Base-by-base conservation (phyloP, 2,888 invertebrate genomes). In the Tridacna crocea region DNA sequence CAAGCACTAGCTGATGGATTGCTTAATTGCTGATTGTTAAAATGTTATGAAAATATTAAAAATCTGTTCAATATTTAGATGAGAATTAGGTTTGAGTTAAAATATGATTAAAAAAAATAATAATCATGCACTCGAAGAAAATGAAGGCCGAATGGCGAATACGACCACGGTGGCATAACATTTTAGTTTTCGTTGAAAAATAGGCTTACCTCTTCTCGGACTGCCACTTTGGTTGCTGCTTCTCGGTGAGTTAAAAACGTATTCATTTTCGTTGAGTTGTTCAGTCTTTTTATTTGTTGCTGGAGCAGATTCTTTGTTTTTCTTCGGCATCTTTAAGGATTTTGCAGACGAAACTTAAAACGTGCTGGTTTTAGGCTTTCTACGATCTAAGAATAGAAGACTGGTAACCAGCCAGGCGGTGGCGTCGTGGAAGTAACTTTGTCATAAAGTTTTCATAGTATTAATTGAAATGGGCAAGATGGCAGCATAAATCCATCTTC, bases 191-290 rank as follows among this genome's bases (percentile, higher is more conserved):
- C 2, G 36, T 36, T 36, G 36, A 55, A 55, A 27, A 4, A 55
- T 55, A 3, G 47, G n/a, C n/a, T 55, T 19, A 82, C 80, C 82
- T 72, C 82, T 55, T 36, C 76, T 24, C 17, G 85, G 85, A 80
- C 85, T 85, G 26, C 77, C 79, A 46, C 82, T 82, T 26, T 75
- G 85, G n/a, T 75, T 74, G 26, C 82, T 85, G 19, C 80, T 75
- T 61, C 80, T 73, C 0, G 80, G 82, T 22, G 85, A 85, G 36
- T 74, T 70, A 12, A 77, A 82, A 1, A 77, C 79, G 46, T 84
- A 77, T 17, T 81, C 84, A 22, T 61, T n/a, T 8, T 75, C 75
- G 46, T 26, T 63, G n/a, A 48, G 22, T 27, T 75, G 74, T 17
- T 68, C 68, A 36, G 65, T 24, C 46, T 81, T 79, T 11, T 68